Evolutionary conservation across 2,113 vertebrate genomes (phyloP), one percentile per base, ranked within the genome.

Genomic region (Vulpes vulpes): DNA sequence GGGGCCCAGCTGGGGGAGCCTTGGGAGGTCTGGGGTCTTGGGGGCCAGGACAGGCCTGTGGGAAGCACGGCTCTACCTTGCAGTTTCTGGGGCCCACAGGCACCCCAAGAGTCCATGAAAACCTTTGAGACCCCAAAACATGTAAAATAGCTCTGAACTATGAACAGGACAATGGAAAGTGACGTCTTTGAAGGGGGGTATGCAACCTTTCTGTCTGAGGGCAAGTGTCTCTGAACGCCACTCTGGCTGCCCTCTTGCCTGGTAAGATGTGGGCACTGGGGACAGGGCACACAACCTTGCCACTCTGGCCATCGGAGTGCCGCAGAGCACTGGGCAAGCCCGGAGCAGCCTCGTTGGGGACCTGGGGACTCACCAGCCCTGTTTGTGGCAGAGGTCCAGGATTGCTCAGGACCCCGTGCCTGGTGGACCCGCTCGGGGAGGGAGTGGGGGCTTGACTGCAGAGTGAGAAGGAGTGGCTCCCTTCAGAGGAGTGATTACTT

Each of bases 221-320:
- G 1, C 51, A 15, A 32, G 91, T 0, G 1, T 57, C 19, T 0
- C 0, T 0, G 5, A 8, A 14, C 1, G 0, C 23, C 19, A 30
- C 53, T 23, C 5, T 0, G 38, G 38, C 20, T 14, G 8, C 43
- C 43, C 43, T 16, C 2, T 3, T 19, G 12, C 55, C 14, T 3
- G 35, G 49, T 7, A 3, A 23, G 14, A 17, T 25, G 55, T 0
- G 0, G 32, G 27, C 3, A 25, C 43, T 7, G 14, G 20, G 43
- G 59, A 22, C 3, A 0, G 76, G 51, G 49, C 73, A 49, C 23
- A 25, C 71, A 25, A 8, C 35, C 27, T 49, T 23, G 73, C 19
- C 9, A 14, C 38, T 51, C 57, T 78, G 57, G 16, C 27, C 17
- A 11, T 69, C 25, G 0, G 64, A 57, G 10, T 3, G 53, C 62